Conservation (phyloP, 1,140 invertebrate species). For the Paracyclopina nana region DNA sequence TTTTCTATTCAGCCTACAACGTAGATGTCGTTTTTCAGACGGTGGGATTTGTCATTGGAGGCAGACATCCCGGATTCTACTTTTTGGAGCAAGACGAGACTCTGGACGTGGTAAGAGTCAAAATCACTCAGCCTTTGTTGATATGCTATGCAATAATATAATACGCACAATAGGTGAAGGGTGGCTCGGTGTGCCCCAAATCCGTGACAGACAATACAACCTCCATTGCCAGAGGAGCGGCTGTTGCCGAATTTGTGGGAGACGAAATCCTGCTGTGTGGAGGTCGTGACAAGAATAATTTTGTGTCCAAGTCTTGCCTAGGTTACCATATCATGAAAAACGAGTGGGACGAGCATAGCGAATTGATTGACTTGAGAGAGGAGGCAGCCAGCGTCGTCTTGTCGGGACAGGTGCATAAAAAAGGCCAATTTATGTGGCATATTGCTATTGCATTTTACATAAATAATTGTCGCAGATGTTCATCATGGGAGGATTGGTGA, state of each 20-base stretch:
- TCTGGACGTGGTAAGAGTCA: conserved; percentile 5
- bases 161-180: no score
- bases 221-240: conserved; percentile 6
- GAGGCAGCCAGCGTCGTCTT: conserved; percentile 10
- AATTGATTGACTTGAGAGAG: background rate
- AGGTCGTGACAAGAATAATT: background rate
- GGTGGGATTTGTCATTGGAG: conserved; percentile 7
- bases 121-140: no score
- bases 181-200: background rate
- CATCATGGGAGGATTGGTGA: conserved; percentile 9
- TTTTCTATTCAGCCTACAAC: no score
- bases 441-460: no score
- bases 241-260: background rate
- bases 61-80: conserved; percentile 16
- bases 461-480: no score
- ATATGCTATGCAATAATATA: no score
- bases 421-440: no score
- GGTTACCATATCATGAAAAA: background rate
- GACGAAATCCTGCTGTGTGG: conserved; percentile 6
- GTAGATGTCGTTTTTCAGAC: no score
- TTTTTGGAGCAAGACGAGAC: conserved; percentile 7
- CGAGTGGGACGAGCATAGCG: conserved; percentile 10
- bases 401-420: no score
- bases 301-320: background rate
- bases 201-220: background rate